Evolutionary conservation across 1,140 invertebrate genomes (phyloP), one percentile per base, ranked within the genome.

Genomic region (Atopsyche davidsoni): DNA sequence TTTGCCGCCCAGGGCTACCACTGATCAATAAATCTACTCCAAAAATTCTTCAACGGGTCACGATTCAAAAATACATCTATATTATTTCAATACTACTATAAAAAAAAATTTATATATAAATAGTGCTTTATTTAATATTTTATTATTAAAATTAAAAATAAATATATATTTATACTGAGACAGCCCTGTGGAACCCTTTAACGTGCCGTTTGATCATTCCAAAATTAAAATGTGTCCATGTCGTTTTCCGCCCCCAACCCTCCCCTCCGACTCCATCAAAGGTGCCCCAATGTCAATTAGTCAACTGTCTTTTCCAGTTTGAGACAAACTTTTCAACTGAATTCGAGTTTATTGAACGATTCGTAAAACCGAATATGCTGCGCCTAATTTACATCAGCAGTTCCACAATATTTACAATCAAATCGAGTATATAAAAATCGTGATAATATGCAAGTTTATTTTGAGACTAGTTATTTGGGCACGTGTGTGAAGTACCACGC

Each of bases 191-290:
- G n/a, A 32, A 39, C 34, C n/a, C 19, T 7, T 11, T 40, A 31
- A 4, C 6, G 28, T 35, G 42, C 17, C 35, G 45, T 57, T 57
- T 57, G 55, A 57, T 57, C 55, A 44, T 53, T 57, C 31, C 40
- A 35, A 57, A 52, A 57, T 57, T 48, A 53, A 53, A 53, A 52
- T 51, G 22, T 50, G 46, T 48, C 46, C 46, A 35, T 48, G 48
- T 50, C 48, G 38, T 49, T 31, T 42, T 39, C 6, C n/a, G n/a
- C 16, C 21, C 46, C 45, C 36, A 10, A 25, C 7, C 7, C 28
- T 31, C 36, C 35, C 46, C 22, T 11, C 19, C 17, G 42, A 22
- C 7, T 9, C 35, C 39, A 18, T 10, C 14, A 9, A n/a, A 6
- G 21, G 7, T 3, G 24, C 21, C 10, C 7, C 35, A 36, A 17